phyloP scores from a whole-genome alignment of 1,140 invertebrate genomes.

The Drosophila arawakana region DNA sequence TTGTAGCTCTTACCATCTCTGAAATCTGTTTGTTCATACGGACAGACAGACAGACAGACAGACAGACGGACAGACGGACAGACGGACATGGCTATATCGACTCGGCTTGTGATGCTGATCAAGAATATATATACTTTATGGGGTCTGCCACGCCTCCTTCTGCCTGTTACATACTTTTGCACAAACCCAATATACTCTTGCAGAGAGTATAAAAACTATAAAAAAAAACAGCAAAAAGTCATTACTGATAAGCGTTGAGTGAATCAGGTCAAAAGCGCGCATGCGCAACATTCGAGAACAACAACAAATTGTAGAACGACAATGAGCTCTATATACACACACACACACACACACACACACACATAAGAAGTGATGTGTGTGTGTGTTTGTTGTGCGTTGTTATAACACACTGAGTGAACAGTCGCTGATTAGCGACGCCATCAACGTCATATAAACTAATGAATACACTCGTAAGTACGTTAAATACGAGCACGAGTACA shows the following conservation, averaged over 20 bases:
- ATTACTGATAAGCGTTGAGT: slow-evolving; percentile 63
- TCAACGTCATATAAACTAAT: slow-evolving; percentile 8
- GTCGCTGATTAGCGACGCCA: slow-evolving; percentile 45
- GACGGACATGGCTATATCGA: too few species aligned
- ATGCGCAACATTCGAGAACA: slow-evolving; percentile 62
- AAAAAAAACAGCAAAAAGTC: slow-evolving; percentile 8
- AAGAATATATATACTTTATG: too few species aligned
- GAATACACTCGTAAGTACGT: slow-evolving; percentile 7
- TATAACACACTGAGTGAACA: slow-evolving; percentile 20
- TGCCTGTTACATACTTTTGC: too few species aligned
- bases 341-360: slow-evolving; percentile 28
- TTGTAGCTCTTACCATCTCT: too few species aligned
- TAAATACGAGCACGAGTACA: slow-evolving; percentile 2
- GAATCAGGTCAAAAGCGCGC: slow-evolving; percentile 75
- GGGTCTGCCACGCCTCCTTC: too few species aligned
- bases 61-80: too few species aligned
- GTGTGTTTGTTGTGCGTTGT: background rate
- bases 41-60: too few species aligned
- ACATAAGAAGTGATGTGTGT: slow-evolving; percentile 14
- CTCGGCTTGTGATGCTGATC: too few species aligned
- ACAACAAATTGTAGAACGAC: slow-evolving; percentile 17
- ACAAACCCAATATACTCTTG: too few species aligned
- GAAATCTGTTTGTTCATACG: too few species aligned
- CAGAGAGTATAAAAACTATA: background rate
- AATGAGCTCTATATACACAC: slow-evolving; percentile 5